Evolutionary conservation across 2,888 invertebrate species (phyloP), one percentile per base, ranked within the genome.

Genomic region (Volucella bombylans): DNA sequence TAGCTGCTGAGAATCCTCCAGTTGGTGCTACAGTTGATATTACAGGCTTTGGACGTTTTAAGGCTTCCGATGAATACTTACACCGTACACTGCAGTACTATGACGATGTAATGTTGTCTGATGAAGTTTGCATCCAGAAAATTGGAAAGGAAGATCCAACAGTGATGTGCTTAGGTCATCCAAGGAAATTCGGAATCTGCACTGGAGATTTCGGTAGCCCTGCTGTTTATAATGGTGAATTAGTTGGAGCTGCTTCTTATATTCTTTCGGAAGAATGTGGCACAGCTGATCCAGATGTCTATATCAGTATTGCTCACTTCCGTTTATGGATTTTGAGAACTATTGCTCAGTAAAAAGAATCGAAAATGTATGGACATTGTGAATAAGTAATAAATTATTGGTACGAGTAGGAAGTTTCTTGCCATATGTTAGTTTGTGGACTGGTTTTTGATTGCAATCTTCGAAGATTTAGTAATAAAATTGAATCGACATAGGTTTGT

Each of bases 131-230:
- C 14, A 39, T 4, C 4, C n/a, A 6, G 1, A 49, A 39, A 45
- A 79, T 82, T 57, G 81, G 82, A 11, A 67, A 61, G 14, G 45
- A 49, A 10, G 76, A 86, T 23, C 15, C 38, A 14, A 86, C 82
- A 9, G 59, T 87, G 11, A 76, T 87, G 2, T 87, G 87, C 62
- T 79, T 87, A 68, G 85, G 69, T 31, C 87, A 86, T 69, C 52
- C 49, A 1, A 74, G 59, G 1, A 71, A 85, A 72, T 72, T 88
- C 77, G 88, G 86, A 55, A 82, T 87, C 62, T 83, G 87, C 69
- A 76, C 86, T 6, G 91, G 90, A 3, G 91, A 90, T 57, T 88
- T 89, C 15, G 91, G 90, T 10, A 89, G 90, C n/a, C 90, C 90
- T 0, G 90, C 90, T n/a, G 88, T 90, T 15, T 89, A 89, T 31